These are phyloP conservation scores for Tetragonisca angustula DNA, from an alignment of 2,888 invertebrate genomes.

Conservation along the genomic window DNA sequence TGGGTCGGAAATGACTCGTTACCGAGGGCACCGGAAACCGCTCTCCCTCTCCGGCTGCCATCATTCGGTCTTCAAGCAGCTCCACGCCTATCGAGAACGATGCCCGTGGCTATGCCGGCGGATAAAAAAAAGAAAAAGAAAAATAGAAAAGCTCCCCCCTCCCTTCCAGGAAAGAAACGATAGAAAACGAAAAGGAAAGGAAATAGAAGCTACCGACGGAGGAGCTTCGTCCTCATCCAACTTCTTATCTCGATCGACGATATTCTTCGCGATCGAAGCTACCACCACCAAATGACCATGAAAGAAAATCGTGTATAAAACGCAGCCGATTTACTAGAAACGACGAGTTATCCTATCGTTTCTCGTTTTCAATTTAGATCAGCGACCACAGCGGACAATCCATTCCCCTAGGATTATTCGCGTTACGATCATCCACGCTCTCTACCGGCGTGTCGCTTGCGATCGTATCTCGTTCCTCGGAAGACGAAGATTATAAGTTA, in stretches of 20 bases:
- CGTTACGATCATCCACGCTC: not conserved
- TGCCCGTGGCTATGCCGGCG: constrained; percentile 45
- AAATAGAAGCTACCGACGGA: constrained; percentile 30
- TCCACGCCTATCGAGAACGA: constrained; percentile 45
- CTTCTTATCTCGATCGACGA: constrained; percentile 56
- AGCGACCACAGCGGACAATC: not conserved
- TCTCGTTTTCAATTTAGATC: not conserved
- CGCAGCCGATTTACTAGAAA: not conserved
- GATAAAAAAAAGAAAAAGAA: constrained; percentile 28
- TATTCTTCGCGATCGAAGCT: constrained; percentile 24
- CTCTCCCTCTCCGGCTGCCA: constrained; percentile 64
- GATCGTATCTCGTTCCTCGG: not conserved
- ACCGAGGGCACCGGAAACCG: constrained; percentile 79
- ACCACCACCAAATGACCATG: not conserved
- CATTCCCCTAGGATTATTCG: not conserved
- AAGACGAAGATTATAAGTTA: not conserved
- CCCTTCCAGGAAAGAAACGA: not conserved
- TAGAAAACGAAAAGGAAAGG: constrained; percentile 1
- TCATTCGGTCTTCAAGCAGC: constrained; percentile 35
- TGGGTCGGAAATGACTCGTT: constrained; percentile 81
- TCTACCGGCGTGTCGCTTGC: not conserved
- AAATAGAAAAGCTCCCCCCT: too few species aligned
- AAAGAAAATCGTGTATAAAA: constrained; percentile 31
- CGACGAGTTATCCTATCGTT: not conserved
- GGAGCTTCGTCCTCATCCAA: constrained; percentile 28